Percentiles rank a stretch among this genome's conserved stretches.
phyloP scores from a whole-genome alignment of 2,888 invertebrate genomes.

The Dasysyrphus albostriatus region DNA sequence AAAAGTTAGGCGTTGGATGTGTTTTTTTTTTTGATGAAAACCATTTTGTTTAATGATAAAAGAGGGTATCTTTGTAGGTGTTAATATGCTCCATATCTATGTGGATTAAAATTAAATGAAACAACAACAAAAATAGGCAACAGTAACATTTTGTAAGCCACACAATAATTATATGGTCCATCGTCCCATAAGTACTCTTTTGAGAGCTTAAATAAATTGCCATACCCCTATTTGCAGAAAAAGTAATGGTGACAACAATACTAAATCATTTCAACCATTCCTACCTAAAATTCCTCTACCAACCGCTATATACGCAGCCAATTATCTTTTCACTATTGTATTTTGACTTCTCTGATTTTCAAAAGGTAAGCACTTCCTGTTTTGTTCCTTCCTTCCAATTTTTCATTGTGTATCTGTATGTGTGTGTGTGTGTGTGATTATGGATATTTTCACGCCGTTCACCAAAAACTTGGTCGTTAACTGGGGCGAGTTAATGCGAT shows the following conservation, averaged over 20 bases:
- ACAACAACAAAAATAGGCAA: background rate
- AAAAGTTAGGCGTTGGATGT: background rate
- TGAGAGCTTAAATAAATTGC: slow-evolving; percentile 70
- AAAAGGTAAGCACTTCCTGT: slow-evolving; percentile 54
- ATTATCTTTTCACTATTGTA: slow-evolving; percentile 53
- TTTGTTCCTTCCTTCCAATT: slow-evolving; percentile 44
- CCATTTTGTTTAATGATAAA: background rate
- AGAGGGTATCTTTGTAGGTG: background rate
- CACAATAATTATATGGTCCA: slow-evolving; percentile 39
- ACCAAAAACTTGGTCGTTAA: slow-evolving; percentile 26
- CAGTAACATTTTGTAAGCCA: slow-evolving; percentile 42
- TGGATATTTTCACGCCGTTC: slow-evolving; percentile 36
- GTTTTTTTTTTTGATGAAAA: background rate
- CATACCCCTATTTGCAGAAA: slow-evolving; percentile 7
- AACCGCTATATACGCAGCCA: slow-evolving; percentile 24
- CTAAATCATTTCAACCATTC: slow-evolving; percentile 58
- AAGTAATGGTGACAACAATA: slow-evolving; percentile 9
- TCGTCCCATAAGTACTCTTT: slow-evolving; percentile 65
- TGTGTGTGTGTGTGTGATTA: slow-evolving; percentile 17
- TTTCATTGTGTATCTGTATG: slow-evolving; percentile 1
- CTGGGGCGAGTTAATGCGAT: slow-evolving; percentile 63
- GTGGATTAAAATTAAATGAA: slow-evolving; percentile 52
- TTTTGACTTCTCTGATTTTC: slow-evolving; percentile 50
- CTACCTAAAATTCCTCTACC: background rate
- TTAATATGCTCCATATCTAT: background rate